These are phyloP conservation scores for Dendrolimus houi DNA, from an alignment of 2,888 invertebrate genomes.

Conservation along the genomic window DNA sequence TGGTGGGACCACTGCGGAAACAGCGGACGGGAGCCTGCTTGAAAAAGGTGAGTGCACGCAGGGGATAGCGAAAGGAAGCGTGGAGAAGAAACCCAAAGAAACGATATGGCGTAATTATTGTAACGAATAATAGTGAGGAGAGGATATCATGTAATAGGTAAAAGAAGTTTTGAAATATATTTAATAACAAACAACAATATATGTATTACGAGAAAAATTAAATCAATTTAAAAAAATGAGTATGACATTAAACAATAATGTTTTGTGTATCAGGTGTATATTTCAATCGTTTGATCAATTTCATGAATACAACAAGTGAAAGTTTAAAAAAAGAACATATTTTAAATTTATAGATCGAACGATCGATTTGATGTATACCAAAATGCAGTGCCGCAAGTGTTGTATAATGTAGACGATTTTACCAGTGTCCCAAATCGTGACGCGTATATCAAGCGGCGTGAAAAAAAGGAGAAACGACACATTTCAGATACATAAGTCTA, in stretches of 20 bases:
- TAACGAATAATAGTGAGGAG: background rate
- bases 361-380: constrained; percentile 21
- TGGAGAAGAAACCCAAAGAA: background rate
- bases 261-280: constrained; percentile 2
- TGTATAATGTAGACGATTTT: constrained; percentile 57
- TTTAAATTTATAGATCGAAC: constrained; percentile 14
- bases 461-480: constrained; percentile 73
- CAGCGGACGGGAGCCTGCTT: constrained; percentile 83
- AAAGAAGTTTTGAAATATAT: too few relatives aligned
- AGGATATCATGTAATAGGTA: background rate
- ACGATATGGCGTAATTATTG: background rate
- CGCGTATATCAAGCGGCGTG: constrained; percentile 74
- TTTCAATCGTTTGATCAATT: constrained; percentile 17
- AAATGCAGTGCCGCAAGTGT: constrained; percentile 45
- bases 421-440: constrained; percentile 74
- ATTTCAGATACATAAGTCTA: constrained; percentile 60
- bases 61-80: background rate
- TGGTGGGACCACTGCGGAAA: constrained; percentile 97
- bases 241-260: constrained; percentile 3
- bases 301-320: constrained; percentile 6
- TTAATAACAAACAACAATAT: too few relatives aligned
- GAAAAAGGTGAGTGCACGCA: constrained; percentile 77
- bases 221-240: too few relatives aligned
- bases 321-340: background rate
- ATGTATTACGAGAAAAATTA: too few relatives aligned